Percentiles rank a stretch among this genome's conserved stretches.
phyloP scores from a whole-genome alignment of 2,113 vertebrate genomes.

The Amphilophus citrinellus region DNA sequence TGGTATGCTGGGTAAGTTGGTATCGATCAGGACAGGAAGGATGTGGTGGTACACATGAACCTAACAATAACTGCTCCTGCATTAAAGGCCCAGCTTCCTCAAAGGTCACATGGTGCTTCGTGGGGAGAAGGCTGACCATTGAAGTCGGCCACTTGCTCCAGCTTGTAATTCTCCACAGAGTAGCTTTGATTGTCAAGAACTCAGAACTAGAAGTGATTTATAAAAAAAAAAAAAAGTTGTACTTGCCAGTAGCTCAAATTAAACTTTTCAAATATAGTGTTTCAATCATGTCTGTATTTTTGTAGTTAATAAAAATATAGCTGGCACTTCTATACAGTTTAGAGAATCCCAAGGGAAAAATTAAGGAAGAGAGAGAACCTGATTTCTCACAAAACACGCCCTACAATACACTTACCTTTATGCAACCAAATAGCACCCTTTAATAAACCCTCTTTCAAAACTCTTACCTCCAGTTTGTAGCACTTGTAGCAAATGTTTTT shows the following conservation, averaged over 20 bases:
- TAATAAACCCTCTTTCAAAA: not conserved
- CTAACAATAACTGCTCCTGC: not conserved
- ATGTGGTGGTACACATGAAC: constrained; percentile 22
- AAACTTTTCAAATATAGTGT: not conserved
- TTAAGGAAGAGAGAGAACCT: not conserved
- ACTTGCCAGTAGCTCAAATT: not conserved
- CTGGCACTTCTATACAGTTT: not conserved
- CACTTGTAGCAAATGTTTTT: not conserved
- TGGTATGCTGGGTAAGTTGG: constrained; percentile 95
- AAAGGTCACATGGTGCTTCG: constrained; percentile 48
- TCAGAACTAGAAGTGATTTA: not conserved
- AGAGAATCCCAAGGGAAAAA: not conserved
- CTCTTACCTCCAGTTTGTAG: not conserved
- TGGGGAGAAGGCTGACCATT: constrained; percentile 45
- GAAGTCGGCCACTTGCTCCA: not conserved
- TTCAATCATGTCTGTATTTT: not conserved
- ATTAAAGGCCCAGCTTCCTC: constrained; percentile 11
- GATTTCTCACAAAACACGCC: not conserved
- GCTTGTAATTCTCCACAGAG: not conserved
- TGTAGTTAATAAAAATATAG: not conserved
- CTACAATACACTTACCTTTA: not conserved
- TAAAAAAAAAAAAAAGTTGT: not conserved
- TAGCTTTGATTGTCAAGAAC: constrained; percentile 1
- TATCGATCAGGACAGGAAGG: constrained; percentile 63
- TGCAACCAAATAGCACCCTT: not conserved